Conservation (phyloP, 2,797 vertebrate species). For the Aphelocoma californica region DNA sequence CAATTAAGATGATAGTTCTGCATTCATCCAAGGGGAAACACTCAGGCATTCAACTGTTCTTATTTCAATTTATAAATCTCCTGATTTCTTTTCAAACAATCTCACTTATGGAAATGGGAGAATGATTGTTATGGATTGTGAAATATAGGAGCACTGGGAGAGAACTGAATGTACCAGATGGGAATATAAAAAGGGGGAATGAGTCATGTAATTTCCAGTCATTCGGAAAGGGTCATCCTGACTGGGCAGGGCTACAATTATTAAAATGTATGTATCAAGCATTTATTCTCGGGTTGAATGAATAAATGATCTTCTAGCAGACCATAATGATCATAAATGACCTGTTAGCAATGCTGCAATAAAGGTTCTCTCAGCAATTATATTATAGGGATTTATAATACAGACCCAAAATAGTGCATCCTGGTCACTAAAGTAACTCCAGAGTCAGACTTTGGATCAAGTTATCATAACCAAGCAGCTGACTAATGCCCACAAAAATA, state of each 20-base stretch:
- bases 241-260: not conserved
- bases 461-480: slow-evolving; percentile 41
- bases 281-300: not conserved
- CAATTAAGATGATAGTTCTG: not conserved
- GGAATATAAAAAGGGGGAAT: slow-evolving; percentile 33
- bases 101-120: not conserved
- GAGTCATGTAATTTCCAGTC: slow-evolving; percentile 47
- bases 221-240: not conserved
- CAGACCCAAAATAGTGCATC: slow-evolving; percentile 35
- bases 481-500: slow-evolving; percentile 57
- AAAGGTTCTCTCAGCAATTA: slow-evolving; percentile 52
- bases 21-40: not conserved
- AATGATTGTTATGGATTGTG: not conserved
- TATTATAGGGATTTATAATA: slow-evolving; percentile 44
- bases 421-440: slow-evolving; percentile 55
- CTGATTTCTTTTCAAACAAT: slow-evolving; percentile 9
- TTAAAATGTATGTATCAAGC: slow-evolving; percentile 33
- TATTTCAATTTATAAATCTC: not conserved
- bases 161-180: slow-evolving; percentile 31
- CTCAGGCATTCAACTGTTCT: not conserved
- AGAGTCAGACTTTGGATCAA: slow-evolving; percentile 46
- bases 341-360: not conserved
- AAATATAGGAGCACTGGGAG: slow-evolving; percentile 24
- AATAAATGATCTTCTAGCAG: not conserved
- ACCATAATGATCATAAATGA: slow-evolving; percentile 7